Conservation (phyloP, 2,888 invertebrate genomes). For the Andrena haemorrhoa region DNA sequence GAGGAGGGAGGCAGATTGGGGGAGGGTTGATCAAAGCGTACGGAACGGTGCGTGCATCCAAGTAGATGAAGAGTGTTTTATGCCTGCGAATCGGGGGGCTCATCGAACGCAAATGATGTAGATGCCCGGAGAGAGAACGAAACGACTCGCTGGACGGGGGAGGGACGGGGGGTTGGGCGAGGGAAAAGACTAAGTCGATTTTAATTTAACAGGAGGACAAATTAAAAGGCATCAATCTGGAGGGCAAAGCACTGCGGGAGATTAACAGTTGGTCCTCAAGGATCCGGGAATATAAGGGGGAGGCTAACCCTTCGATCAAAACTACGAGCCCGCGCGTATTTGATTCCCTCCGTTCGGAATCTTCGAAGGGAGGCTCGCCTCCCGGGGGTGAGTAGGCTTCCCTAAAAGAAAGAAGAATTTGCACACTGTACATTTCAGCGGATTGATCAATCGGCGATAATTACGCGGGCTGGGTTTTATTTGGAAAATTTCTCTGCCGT, state of each 20-base stretch:
- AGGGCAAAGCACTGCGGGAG: slow-evolving; percentile 64
- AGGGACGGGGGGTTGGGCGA: background rate
- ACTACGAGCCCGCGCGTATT: slow-evolving; percentile 57
- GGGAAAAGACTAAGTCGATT: slow-evolving; percentile 75
- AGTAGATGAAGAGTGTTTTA: slow-evolving; percentile 56
- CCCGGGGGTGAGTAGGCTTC: slow-evolving; percentile 18
- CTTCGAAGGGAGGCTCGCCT: slow-evolving; percentile 19
- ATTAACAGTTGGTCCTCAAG: slow-evolving; percentile 68
- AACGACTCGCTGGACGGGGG: background rate
- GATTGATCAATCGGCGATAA: slow-evolving; percentile 39
- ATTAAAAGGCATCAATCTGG: slow-evolving; percentile 80
- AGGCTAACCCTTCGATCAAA: slow-evolving; percentile 57
- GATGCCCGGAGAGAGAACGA: background rate
- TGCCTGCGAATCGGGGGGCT: slow-evolving; percentile 45
- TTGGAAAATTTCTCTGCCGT: background rate
- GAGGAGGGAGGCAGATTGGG: too few species aligned
- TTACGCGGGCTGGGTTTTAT: background rate
- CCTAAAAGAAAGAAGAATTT: slow-evolving; percentile 19
- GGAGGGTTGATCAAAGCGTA: slow-evolving; percentile 63
- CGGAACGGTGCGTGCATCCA: slow-evolving; percentile 45
- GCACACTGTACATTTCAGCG: slow-evolving; percentile 20
- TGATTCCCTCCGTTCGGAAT: slow-evolving; percentile 57
- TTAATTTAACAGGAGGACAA: slow-evolving; percentile 80
- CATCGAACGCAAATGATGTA: slow-evolving; percentile 47
- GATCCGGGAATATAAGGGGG: slow-evolving; percentile 43